These are phyloP conservation scores for Macaria notata DNA, from an alignment of 2,888 invertebrate genomes.

Conservation along the genomic window DNA sequence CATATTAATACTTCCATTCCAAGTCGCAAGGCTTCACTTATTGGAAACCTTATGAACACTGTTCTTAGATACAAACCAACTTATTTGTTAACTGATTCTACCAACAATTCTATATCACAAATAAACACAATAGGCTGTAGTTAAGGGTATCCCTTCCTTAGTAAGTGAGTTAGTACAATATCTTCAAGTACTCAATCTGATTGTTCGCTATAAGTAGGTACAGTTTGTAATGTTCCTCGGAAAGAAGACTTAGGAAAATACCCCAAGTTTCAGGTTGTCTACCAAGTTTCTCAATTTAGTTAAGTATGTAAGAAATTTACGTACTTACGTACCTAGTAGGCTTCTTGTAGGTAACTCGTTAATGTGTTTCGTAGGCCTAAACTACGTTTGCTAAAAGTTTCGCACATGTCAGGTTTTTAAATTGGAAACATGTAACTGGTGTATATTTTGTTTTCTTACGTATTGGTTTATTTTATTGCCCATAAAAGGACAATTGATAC, in stretches of 20 bases:
- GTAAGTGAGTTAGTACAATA: not conserved
- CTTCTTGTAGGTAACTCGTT: slow-evolving; percentile 1
- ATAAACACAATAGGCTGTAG: too few relatives aligned
- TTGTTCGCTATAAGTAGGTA: slow-evolving; percentile 1
- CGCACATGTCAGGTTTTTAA: not conserved
- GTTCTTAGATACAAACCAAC: too few relatives aligned
- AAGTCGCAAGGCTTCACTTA: too few relatives aligned
- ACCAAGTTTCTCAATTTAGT: slow-evolving; percentile 11
- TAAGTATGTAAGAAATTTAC: slow-evolving; percentile 7
- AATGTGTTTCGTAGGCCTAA: slow-evolving; percentile 1
- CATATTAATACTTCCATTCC: too few relatives aligned
- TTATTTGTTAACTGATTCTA: too few relatives aligned
- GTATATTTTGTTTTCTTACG: too few relatives aligned
- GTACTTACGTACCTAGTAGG: too few relatives aligned
- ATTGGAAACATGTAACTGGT: not conserved
- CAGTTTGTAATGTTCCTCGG: not conserved
- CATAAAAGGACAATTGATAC: too few relatives aligned
- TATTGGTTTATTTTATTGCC: too few relatives aligned
- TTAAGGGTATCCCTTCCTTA: too few relatives aligned
- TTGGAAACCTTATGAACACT: too few relatives aligned
- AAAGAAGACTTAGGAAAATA: slow-evolving; percentile 7
- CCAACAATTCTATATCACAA: too few relatives aligned
- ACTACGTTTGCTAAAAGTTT: slow-evolving; percentile 1
- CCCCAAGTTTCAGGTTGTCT: slow-evolving; percentile 8
- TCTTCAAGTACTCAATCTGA: slow-evolving; percentile 1